These are phyloP conservation scores for Neocrepidodera transversa DNA, from an alignment of 2,888 invertebrate genomes.

Conservation along the genomic window DNA sequence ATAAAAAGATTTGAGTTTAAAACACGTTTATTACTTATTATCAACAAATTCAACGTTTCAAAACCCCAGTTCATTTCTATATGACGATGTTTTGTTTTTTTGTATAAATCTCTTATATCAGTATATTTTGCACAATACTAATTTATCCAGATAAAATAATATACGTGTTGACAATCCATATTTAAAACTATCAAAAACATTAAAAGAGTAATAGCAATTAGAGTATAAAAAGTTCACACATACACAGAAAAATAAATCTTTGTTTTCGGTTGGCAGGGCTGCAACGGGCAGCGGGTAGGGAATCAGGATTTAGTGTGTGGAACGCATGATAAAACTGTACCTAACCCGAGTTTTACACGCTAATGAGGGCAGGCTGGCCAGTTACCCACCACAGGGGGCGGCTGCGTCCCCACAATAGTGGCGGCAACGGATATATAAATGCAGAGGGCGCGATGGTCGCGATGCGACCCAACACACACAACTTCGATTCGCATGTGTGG, in stretches of 20 bases:
- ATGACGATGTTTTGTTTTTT: too few relatives aligned
- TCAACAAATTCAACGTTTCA: too few relatives aligned
- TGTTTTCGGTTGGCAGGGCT: conserved; percentile 36
- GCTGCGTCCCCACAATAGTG: conserved; percentile 36
- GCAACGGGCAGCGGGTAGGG: conserved; percentile 18
- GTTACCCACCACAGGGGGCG: conserved; percentile 60
- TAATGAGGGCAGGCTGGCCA: conserved; percentile 62
- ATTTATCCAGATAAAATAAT: too few relatives aligned
- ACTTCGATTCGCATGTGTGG: background rate
- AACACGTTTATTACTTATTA: too few relatives aligned
- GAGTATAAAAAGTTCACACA: conserved; percentile 40
- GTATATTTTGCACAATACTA: too few relatives aligned
- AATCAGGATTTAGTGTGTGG: conserved; percentile 42
- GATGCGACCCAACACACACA: background rate
- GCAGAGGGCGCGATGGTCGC: conserved; percentile 5
- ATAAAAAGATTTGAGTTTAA: too few relatives aligned
- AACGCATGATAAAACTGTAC: conserved; percentile 61
- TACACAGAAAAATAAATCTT: conserved; percentile 47
- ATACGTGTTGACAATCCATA: background rate
- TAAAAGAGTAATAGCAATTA: conserved; percentile 24
- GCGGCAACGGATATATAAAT: conserved; percentile 29
- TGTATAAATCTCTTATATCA: too few relatives aligned
- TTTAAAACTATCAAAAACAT: conserved; percentile 1
- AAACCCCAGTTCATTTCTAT: too few relatives aligned
- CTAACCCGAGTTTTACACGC: conserved; percentile 61